Evolutionary conservation across 2,113 vertebrate genomes (phyloP).

Genomic region (Callorhinus ursinus): DNA sequence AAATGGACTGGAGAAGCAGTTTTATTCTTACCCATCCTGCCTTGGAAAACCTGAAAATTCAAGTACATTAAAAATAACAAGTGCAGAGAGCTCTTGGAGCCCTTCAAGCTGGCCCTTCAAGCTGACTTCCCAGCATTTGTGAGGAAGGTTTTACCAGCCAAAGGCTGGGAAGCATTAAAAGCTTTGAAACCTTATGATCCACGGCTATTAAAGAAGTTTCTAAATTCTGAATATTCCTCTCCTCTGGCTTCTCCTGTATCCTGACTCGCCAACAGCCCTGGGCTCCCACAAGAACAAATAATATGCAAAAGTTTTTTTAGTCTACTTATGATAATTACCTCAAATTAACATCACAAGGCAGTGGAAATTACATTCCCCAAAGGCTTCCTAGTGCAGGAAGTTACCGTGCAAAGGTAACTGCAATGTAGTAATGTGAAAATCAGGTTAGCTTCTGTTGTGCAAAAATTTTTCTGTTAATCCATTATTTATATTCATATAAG

Average conservation of each 20-base stretch:
- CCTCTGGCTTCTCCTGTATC: background rate
- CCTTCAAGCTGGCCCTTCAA: background rate
- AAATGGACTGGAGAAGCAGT: background rate
- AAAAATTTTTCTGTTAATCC: background rate
- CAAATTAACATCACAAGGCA: slow-evolving; percentile 83
- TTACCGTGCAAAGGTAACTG: slow-evolving; percentile 53
- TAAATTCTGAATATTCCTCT: slow-evolving; percentile 39
- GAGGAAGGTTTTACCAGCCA: slow-evolving; percentile 1
- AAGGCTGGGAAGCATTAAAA: slow-evolving; percentile 32
- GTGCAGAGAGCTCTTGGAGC: background rate
- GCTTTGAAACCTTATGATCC: background rate
- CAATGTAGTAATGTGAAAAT: slow-evolving; percentile 52
- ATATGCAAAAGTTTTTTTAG: slow-evolving; percentile 36
- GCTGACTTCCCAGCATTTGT: background rate
- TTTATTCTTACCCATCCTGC: slow-evolving; percentile 8
- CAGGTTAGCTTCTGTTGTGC: slow-evolving; percentile 42
- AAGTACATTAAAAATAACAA: background rate
- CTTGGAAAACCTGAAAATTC: slow-evolving; percentile 39
- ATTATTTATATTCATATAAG: slow-evolving; percentile 58
- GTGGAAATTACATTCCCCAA: slow-evolving; percentile 74
- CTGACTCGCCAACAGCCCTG: slow-evolving; percentile 15
- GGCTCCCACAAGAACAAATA: slow-evolving; percentile 60
- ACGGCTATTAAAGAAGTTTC: slow-evolving; percentile 18
- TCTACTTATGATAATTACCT: slow-evolving; percentile 76
- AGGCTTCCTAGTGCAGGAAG: slow-evolving; percentile 67